Evolutionary conservation across 2,888 invertebrate species (phyloP).

Genomic region (Salticus scenicus): DNA sequence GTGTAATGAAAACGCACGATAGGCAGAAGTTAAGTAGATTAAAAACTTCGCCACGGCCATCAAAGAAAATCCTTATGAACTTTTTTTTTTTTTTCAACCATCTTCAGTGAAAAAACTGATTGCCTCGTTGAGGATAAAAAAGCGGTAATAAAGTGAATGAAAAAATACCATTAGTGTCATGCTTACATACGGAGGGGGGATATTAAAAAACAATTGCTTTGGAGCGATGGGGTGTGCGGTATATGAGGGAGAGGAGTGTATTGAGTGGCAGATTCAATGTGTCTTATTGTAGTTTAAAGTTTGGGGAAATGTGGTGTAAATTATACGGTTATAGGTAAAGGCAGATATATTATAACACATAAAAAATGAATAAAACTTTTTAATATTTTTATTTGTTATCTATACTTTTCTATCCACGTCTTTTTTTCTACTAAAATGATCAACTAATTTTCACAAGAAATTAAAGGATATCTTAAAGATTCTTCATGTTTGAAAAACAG

Average conservation of each 20-base stretch:
- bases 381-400: too few relatives aligned
- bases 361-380: too few relatives aligned
- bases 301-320: too few relatives aligned
- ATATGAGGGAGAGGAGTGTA: conserved; percentile 19
- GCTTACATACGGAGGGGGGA: conserved; percentile 30
- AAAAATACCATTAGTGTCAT: conserved; percentile 63
- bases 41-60: conserved; percentile 64
- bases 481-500: too few relatives aligned
- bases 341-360: too few relatives aligned
- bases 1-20: conserved; percentile 65
- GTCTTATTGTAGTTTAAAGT: neutral
- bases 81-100: conserved; percentile 26
- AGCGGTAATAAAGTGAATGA: conserved; percentile 48
- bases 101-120: conserved; percentile 36
- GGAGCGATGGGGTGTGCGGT: conserved; percentile 15
- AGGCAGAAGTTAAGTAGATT: conserved; percentile 54
- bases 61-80: conserved; percentile 37
- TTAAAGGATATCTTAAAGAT: too few relatives aligned
- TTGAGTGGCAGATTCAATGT: conserved; percentile 4
- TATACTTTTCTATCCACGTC: too few relatives aligned
- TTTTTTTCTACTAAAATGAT: too few relatives aligned
- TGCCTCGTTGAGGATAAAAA: conserved; percentile 35
- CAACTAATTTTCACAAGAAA: too few relatives aligned
- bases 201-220: conserved; percentile 40
- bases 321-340: too few relatives aligned